Evolutionary conservation across 2,888 invertebrate species (phyloP).

Genomic region (Archaeoteleia sp.): DNA sequence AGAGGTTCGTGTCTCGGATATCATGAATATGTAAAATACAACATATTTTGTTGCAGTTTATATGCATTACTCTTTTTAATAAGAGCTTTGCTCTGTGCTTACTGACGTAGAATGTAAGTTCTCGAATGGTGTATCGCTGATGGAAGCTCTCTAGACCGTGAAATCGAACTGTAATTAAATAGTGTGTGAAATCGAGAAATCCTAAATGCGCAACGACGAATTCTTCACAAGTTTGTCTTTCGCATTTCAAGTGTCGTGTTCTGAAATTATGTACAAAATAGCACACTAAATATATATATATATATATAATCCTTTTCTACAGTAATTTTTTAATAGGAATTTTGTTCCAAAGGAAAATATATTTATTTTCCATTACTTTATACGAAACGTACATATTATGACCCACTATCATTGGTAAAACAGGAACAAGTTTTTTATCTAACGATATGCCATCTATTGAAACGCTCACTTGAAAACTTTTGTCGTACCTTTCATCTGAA

Average conservation of each 20-base stretch:
- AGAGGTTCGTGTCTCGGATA: too few species aligned
- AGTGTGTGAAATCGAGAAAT: conserved; percentile 90
- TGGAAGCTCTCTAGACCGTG: conserved; percentile 90
- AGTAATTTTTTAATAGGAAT: too few species aligned
- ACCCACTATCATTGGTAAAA: conserved; percentile 80
- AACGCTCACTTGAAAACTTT: conserved; percentile 90
- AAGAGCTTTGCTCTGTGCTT: conserved; percentile 56
- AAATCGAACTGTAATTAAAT: conserved; percentile 89
- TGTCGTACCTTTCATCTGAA: conserved; percentile 92
- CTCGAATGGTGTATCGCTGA: conserved; percentile 87
- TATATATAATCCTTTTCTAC: too few species aligned
- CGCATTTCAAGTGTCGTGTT: conserved; percentile 88
- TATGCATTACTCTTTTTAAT: conserved; percentile 1
- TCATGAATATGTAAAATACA: too few species aligned
- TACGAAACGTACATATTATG: conserved; percentile 81
- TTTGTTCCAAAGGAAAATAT: conserved; percentile 1
- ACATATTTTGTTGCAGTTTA: too few species aligned
- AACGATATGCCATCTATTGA: conserved; percentile 88
- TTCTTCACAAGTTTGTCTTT: conserved; percentile 88
- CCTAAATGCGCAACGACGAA: conserved; percentile 92
- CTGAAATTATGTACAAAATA: conserved; percentile 76
- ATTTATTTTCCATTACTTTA: too few species aligned
- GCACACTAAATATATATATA: too few species aligned
- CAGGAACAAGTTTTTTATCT: conserved; percentile 83
- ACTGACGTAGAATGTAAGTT: conserved; percentile 91